Conservation (phyloP, 2,113 vertebrate species). For the Spilogale gracilis region DNA sequence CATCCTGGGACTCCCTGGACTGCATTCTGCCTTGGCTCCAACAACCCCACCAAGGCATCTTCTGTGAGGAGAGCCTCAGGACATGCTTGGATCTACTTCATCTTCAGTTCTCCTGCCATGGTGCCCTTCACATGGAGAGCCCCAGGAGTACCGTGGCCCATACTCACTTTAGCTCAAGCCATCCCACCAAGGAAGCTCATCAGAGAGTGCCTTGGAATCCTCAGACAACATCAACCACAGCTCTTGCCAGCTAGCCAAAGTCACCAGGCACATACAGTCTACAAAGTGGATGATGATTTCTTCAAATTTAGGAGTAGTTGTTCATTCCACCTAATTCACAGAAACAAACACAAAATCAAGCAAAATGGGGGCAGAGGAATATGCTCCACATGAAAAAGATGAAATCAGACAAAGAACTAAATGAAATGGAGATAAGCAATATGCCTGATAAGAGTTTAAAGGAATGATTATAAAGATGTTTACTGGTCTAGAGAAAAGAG, state of each 20-base stretch:
- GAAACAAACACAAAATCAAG: background rate
- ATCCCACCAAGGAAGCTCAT: background rate
- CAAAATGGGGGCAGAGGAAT: background rate
- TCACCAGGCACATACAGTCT: background rate
- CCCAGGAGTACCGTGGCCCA: background rate
- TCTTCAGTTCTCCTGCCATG: background rate
- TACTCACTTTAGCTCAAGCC: background rate
- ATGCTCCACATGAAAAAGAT: background rate
- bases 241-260: background rate
- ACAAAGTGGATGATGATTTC: background rate
- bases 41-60: background rate
- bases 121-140: background rate
- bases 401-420: background rate
- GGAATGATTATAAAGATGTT: background rate
- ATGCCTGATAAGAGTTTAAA: background rate
- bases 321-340: background rate
- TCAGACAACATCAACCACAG: background rate
- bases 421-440: background rate
- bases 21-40: background rate
- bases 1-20: background rate
- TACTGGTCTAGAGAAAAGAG: background rate
- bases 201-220: background rate
- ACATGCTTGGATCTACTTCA: background rate
- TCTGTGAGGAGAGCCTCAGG: background rate
- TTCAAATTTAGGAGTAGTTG: background rate